Evolutionary conservation across 2,113 vertebrate species (phyloP).

Genomic region (Nanorana parkeri): DNA sequence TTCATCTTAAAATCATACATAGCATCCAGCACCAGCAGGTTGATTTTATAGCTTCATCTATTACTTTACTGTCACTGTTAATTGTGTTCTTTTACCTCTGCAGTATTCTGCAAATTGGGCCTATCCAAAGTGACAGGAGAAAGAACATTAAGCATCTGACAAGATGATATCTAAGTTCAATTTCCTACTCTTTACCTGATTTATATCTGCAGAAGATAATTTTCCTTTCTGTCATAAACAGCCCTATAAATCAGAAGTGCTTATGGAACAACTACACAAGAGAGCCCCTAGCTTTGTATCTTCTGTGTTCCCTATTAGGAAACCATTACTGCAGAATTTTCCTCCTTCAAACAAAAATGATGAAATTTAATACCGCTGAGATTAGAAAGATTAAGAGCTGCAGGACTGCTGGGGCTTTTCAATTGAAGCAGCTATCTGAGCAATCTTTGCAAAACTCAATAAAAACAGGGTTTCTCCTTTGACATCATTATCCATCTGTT

Average conservation of each 20-base stretch:
- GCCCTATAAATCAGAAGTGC: constrained; percentile 99
- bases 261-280: constrained; percentile 92
- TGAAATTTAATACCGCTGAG: constrained; percentile 99
- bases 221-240: constrained; percentile 99
- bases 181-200: constrained; percentile 99
- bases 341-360: constrained; percentile 99
- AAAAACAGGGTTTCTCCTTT: constrained; percentile 95
- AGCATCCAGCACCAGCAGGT: constrained; percentile 96
- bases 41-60: constrained; percentile 99
- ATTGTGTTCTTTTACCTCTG: constrained; percentile 99
- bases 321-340: constrained; percentile 99
- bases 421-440: constrained; percentile 91
- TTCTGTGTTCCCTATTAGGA: constrained; percentile 99
- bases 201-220: constrained; percentile 99
- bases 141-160: constrained; percentile 99
- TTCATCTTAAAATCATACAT: constrained; percentile 99
- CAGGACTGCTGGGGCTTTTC: constrained; percentile 87
- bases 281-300: constrained; percentile 92
- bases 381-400: constrained; percentile 99
- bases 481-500: constrained; percentile 99
- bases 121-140: constrained; percentile 99
- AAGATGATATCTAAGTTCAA: constrained; percentile 99
- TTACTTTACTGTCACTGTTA: constrained; percentile 99
- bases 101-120: constrained; percentile 99
- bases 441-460: constrained; percentile 98